phyloP scores from a whole-genome alignment of 30 jellyfish, hydroid and myxozoan genomes.

The Morbakka virulenta region DNA sequence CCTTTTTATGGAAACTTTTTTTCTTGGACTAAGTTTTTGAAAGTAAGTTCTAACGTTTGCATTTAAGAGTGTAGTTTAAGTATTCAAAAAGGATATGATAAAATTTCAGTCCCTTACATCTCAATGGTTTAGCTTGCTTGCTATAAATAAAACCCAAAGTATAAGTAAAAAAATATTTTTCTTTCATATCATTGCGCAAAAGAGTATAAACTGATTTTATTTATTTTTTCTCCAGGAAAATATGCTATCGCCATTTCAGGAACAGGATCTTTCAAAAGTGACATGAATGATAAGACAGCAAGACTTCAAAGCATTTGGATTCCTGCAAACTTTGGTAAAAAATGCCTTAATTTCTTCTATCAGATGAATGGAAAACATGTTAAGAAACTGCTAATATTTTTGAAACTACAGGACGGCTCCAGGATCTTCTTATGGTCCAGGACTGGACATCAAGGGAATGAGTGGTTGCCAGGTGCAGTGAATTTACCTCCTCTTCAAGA shows the following conservation, averaged over 20 bases:
- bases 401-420: constrained; percentile 20
- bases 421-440: constrained; percentile 64
- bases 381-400: constrained; percentile 14
- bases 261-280: neutral
- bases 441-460: constrained; percentile 72
- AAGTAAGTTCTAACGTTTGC: too few relatives aligned
- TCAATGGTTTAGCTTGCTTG: too few relatives aligned
- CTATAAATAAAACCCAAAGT: too few relatives aligned
- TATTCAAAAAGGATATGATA: too few relatives aligned
- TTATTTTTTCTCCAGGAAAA: neutral
- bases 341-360: constrained; percentile 69
- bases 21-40: too few relatives aligned
- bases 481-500: constrained; percentile 34
- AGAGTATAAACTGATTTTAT: too few relatives aligned
- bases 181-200: too few relatives aligned
- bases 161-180: too few relatives aligned
- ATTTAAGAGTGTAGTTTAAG: too few relatives aligned
- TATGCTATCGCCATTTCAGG: neutral
- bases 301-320: constrained; percentile 41
- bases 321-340: constrained; percentile 63
- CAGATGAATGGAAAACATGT: constrained; percentile 74
- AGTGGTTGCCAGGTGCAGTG: constrained; percentile 69
- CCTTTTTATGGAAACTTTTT: too few relatives aligned
- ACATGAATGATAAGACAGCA: constrained; percentile 23
- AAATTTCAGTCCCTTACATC: too few relatives aligned